Conservation (phyloP, 1,140 invertebrate genomes). For the Antheraea mylitta region DNA sequence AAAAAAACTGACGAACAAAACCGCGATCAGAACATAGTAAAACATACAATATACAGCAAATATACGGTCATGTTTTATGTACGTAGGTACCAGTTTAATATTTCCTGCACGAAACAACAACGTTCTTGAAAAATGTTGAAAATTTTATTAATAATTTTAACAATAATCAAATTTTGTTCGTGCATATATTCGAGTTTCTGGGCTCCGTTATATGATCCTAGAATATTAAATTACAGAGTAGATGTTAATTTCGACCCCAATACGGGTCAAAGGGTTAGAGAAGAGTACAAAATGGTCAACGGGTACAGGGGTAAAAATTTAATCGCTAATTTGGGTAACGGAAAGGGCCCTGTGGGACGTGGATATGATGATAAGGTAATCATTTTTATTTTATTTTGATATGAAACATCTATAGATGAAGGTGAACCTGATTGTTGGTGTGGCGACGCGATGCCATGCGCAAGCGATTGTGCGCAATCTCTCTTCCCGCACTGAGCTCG, state of each 20-base stretch:
- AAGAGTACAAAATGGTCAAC: conserved; percentile 46
- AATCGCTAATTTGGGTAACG: conserved; percentile 60
- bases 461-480: no score
- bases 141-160: conserved; percentile 11
- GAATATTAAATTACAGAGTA: conserved; percentile 61
- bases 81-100: background rate
- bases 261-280: conserved; percentile 37
- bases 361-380: background rate
- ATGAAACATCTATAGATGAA: no score
- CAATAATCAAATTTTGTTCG: conserved; percentile 35
- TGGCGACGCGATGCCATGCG: no score
- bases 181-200: conserved; percentile 66
- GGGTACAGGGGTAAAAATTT: conserved; percentile 57
- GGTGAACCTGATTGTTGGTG: no score
- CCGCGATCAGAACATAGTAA: background rate
- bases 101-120: background rate
- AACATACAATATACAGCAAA: background rate
- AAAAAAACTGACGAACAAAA: background rate
- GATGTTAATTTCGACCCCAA: conserved; percentile 54
- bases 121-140: conserved; percentile 12
- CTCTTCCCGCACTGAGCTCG: no score
- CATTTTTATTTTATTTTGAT: no score
- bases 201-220: conserved; percentile 60
- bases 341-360: conserved; percentile 29
- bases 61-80: background rate